Evolutionary conservation across 2,113 vertebrate genomes (phyloP).

Genomic region (Grantiella picta): DNA sequence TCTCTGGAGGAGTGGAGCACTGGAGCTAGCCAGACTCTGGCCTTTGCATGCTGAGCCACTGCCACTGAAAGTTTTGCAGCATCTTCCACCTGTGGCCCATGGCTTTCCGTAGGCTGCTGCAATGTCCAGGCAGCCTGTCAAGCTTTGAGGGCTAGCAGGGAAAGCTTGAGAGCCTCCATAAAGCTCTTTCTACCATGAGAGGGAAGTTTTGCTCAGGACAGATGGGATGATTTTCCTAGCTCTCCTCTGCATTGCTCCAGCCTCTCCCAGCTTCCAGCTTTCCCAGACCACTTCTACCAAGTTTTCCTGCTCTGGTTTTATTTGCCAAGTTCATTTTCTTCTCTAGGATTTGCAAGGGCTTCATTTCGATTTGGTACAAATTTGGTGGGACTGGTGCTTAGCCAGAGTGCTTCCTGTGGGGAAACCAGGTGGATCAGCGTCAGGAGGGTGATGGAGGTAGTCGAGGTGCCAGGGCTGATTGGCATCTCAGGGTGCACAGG

Average conservation of each 20-base stretch:
- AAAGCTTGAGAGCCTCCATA: not conserved
- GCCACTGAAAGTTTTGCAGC: not conserved
- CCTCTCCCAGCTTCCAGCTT: not conserved
- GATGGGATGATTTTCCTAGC: not conserved
- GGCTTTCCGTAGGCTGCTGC: not conserved
- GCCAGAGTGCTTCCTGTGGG: not conserved
- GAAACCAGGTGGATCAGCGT: not conserved
- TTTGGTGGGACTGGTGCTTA: not conserved
- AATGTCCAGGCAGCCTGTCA: not conserved
- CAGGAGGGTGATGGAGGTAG: not conserved
- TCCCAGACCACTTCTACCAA: not conserved
- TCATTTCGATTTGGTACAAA: not conserved
- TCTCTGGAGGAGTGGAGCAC: not conserved
- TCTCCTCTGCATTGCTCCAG: not conserved
- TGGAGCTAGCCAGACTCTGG: not conserved
- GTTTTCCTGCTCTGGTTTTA: not conserved
- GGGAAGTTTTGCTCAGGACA: not conserved
- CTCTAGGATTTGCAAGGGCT: not conserved
- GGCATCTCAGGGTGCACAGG: fast-evolving
- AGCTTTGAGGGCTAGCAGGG: not conserved
- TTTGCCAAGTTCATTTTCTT: not conserved
- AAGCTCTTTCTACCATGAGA: not conserved
- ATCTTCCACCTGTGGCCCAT: not conserved
- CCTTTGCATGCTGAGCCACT: not conserved
- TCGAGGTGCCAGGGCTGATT: not conserved